These are phyloP conservation scores for Tonatia bakeri DNA, from an alignment of 2,113 vertebrate genomes.

Conservation along the genomic window DNA sequence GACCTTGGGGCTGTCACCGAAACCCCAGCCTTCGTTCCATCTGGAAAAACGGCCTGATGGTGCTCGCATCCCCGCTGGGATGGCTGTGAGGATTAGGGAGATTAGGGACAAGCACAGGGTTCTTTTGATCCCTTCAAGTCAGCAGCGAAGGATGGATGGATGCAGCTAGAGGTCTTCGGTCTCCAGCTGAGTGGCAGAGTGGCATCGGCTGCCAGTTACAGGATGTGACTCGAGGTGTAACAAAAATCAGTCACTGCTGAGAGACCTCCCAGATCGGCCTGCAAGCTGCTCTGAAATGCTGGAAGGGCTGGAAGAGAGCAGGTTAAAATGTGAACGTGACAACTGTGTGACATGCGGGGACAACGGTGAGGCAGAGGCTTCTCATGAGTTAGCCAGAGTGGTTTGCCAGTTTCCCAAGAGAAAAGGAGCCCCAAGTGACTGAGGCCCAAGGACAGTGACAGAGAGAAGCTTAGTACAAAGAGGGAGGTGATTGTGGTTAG, in stretches of 20 bases:
- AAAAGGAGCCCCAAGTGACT: neutral
- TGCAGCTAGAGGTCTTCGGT: neutral
- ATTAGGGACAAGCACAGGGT: constrained; percentile 60
- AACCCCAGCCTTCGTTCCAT: constrained; percentile 55
- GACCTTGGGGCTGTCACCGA: constrained; percentile 67
- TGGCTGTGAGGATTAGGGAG: constrained; percentile 65
- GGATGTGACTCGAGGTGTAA: constrained; percentile 38
- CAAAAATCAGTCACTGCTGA: neutral
- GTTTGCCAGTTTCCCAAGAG: neutral
- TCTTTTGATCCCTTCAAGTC: constrained; percentile 70
- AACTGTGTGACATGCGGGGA: neutral
- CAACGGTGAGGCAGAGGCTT: accelerated
- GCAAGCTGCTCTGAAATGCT: neutral
- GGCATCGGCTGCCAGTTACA: constrained; percentile 26
- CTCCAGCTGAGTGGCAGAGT: neutral
- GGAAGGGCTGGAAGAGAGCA: neutral
- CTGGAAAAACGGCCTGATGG: constrained; percentile 64
- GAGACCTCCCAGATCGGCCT: neutral
- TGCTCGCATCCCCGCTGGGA: constrained; percentile 48
- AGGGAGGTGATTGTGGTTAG: neutral
- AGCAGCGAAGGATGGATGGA: constrained; percentile 31
- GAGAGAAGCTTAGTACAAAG: neutral
- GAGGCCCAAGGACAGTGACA: neutral
- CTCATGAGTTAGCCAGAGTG: accelerated
- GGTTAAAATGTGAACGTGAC: neutral